Evolutionary conservation across 1,140 invertebrate genomes (phyloP), one percentile per base, ranked within the genome.

Genomic region (Eumaeus atala): DNA sequence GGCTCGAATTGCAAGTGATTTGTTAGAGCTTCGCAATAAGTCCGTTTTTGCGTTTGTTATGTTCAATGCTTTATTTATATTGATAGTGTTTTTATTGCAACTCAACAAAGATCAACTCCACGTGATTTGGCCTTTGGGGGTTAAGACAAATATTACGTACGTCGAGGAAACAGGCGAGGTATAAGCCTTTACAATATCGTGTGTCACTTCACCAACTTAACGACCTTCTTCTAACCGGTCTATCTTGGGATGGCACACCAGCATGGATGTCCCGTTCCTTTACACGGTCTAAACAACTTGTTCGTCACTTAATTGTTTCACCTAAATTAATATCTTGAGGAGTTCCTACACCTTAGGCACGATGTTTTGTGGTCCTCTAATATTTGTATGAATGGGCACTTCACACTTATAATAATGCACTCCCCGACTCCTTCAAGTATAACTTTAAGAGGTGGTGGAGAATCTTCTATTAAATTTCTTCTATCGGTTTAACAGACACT

Each of bases 31-130:
- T 70, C 91, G 97, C 70, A 98, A 98, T 92, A 97, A 97, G 88
- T 95, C 96, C 68, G 96, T 98, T 58, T 98, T 98, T 88, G 96
- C 96, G 71, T 99, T 98, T 93, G 95, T 98, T 90, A 98, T 99
- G 96, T 94, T 98, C 90, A 99, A 99, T 92, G 95, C 97, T 87
- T 93, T 99, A 74, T 99, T 99, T 92, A 96, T 99, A 82, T 93
- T 99, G 88, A 96, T 98, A 88, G 96, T 99, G 76, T 97, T 99
- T 90, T 94, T 98, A 88, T 94, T 99, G 74, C 97, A 99, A 93
- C 91, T 98, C 88, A 97, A 98, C 90, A 98, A 98, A 92, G 95
- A 98, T 90, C 94, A 95, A 89, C 91, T 97, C 74, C 96, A 97
- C 90, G 92, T 98, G 88, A 91, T 96, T 87, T 98, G 96, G 96